Base-by-base conservation (phyloP, 2,888 invertebrate species). In the Agonopterix heracliana region DNA sequence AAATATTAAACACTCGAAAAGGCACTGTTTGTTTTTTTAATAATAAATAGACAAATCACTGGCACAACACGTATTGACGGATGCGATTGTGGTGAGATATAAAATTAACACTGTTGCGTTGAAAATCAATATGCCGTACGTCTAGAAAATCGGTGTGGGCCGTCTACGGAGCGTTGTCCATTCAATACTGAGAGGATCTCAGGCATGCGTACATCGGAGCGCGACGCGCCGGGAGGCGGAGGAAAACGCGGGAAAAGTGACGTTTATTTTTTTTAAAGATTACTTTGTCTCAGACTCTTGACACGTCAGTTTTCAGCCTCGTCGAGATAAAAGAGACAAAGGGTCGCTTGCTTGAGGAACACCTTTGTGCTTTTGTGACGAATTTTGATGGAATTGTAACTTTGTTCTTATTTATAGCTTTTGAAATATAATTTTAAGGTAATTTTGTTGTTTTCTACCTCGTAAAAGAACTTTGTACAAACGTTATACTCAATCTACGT, bases 241-340 rank as follows among this genome's bases (percentile, higher is more conserved):
- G 56, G 60, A 61, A 59, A 71, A 66, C 71, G 85, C 84, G 84
- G 81, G 81, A 83, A 84, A 82, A 71, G 54, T 81, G 81, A 81
- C 80, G 72, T 78, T 73, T 71, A 52, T 71, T 75, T 75, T 74
- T 38, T 78, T 71, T 68, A 41, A 53, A 57, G 57, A 66, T 58
- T 42, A 47, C 45, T 53, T 54, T 51, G 52, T 58, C 54, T 34
- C 45, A 36, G 47, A 2, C 9, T 38, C 9, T 38, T 34, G 43
- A 50, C 50, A 52, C 48, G 48, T 47, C 48, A 53, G 42, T 44
- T 51, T 50, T 53, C 58, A 55, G 44, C 54, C 61, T 54, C 56
- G 58, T 53, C 50, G 52, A 55, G 60, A 63, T 64, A 60, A 50
- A 51, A 44, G 35, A 44, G 46, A 48, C 46, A 26, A 26, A 26